These are phyloP conservation scores for Dendrocincla tyrannina DNA, from an alignment of 2,797 vertebrate genomes.

Conservation along the genomic window DNA sequence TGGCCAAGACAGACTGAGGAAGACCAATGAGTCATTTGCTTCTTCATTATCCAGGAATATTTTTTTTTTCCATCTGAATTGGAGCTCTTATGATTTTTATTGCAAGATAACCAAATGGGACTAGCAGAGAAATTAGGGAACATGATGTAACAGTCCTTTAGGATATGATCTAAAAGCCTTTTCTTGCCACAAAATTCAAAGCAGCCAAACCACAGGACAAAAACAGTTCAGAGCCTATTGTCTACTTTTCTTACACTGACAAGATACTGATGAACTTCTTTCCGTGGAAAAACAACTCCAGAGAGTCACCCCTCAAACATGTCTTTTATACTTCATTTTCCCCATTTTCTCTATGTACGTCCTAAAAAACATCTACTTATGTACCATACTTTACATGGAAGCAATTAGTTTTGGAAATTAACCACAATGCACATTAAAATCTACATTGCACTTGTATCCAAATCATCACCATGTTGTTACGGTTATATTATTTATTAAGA, in stretches of 20 bases:
- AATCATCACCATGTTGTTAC: slow-evolving; percentile 31
- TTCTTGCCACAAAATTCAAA: slow-evolving; percentile 40
- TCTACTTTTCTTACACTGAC: slow-evolving; percentile 53
- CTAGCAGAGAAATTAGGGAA: slow-evolving; percentile 51
- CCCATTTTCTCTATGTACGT: slow-evolving; percentile 3
- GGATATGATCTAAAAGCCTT: slow-evolving; percentile 54
- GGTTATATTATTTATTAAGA: slow-evolving; percentile 2
- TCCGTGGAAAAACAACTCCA: slow-evolving; percentile 51
- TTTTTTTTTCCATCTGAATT: neutral
- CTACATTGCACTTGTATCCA: slow-evolving; percentile 38
- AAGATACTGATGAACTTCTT: slow-evolving; percentile 36
- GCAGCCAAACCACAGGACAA: slow-evolving; percentile 66
- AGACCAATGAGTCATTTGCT: neutral
- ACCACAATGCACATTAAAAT: slow-evolving; percentile 10
- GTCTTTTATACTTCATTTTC: neutral
- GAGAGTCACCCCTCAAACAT: slow-evolving; percentile 46
- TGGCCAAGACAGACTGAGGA: neutral
- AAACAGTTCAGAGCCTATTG: slow-evolving; percentile 64
- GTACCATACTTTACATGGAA: slow-evolving; percentile 34
- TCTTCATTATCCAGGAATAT: slow-evolving; percentile 29
- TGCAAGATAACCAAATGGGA: slow-evolving; percentile 50
- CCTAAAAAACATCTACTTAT: slow-evolving; percentile 29
- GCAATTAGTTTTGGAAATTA: slow-evolving; percentile 42
- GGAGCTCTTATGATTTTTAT: neutral
- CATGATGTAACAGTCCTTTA: slow-evolving; percentile 63